These are phyloP conservation scores for Spinus olivaceus DNA, from an alignment of 2,797 vertebrate species.

Conservation along the genomic window DNA sequence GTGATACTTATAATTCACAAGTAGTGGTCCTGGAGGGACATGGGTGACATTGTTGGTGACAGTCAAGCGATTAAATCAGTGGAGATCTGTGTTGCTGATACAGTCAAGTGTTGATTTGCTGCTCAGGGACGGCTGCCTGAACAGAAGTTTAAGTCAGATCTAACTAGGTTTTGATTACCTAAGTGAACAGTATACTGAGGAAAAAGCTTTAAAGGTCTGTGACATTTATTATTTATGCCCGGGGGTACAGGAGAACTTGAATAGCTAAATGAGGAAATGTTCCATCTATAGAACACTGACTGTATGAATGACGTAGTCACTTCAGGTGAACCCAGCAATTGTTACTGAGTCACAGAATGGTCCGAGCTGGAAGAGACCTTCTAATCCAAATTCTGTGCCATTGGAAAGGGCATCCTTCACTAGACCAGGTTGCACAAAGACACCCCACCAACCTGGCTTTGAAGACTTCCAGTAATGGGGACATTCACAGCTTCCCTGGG, in stretches of 20 bases:
- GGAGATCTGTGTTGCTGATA: neutral
- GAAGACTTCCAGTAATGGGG: neutral
- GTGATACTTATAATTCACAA: neutral
- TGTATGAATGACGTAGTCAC: rapidly evolving
- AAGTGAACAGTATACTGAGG: neutral
- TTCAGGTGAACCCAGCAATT: neutral
- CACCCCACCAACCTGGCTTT: too few relatives aligned
- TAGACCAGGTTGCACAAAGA: neutral
- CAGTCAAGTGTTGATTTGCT: neutral
- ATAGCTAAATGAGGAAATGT: neutral
- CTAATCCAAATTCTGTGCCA: neutral
- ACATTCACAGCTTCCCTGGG: neutral
- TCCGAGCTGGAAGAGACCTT: neutral
- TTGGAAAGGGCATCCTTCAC: neutral
- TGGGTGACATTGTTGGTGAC: neutral
- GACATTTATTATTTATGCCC: neutral
- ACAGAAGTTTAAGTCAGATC: neutral
- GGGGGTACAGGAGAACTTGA: neutral
- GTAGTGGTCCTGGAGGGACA: neutral
- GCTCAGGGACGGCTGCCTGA: neutral
- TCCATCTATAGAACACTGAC: neutral
- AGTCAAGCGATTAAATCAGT: neutral
- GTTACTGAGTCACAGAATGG: neutral
- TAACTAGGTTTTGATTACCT: neutral
- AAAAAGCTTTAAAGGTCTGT: neutral